phyloP scores from a whole-genome alignment of 2,113 vertebrate species.

The Zootoca vivipara region DNA sequence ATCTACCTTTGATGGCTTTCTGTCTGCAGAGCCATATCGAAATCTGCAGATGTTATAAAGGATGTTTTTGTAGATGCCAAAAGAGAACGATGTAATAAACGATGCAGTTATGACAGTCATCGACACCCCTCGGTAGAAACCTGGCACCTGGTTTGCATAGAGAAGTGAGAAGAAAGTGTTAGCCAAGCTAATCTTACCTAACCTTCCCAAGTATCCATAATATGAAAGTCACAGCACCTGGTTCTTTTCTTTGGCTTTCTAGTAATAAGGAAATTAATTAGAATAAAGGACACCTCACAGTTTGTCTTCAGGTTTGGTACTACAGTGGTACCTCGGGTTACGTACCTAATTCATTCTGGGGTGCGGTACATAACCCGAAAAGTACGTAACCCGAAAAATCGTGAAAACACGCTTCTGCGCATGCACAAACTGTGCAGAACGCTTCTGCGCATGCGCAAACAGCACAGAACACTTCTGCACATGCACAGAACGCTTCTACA shows the following conservation, averaged over 20 bases:
- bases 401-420: no score
- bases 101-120: conserved; percentile 79
- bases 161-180: neutral
- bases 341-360: no score
- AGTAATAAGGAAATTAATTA: neutral
- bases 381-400: no score
- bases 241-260: neutral
- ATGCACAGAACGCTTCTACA: no score
- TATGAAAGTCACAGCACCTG: neutral
- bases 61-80: conserved; percentile 80
- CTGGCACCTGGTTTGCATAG: conserved; percentile 69
- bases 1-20: conserved; percentile 71
- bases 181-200: no score
- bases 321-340: no score
- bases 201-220: neutral
- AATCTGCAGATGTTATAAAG: conserved; percentile 74
- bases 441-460: no score
- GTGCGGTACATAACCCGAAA: no score
- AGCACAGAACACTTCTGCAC: no score
- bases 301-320: neutral
- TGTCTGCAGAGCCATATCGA: conserved; percentile 66
- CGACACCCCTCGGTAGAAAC: conserved; percentile 85
- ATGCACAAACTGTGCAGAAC: no score
- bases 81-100: conserved; percentile 80
- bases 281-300: neutral